These are phyloP conservation scores for Sebastes kiyomatsui DNA, from an alignment of 2,797 vertebrate genomes.

Conservation along the genomic window DNA sequence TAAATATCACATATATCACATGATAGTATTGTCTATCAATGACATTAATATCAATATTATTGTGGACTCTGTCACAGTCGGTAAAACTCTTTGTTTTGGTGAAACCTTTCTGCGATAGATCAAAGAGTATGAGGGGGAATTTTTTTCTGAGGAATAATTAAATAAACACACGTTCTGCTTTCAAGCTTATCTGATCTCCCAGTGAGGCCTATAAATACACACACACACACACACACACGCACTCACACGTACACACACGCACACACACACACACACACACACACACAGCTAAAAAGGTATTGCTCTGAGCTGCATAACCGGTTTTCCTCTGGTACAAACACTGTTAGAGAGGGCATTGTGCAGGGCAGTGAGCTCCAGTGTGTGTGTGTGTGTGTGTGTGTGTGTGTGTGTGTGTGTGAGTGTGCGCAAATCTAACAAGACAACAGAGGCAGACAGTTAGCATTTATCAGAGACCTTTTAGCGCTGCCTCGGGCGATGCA, in stretches of 20 bases:
- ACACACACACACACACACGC: neutral
- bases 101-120: neutral
- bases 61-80: too few species aligned
- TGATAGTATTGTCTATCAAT: neutral
- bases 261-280: constrained; percentile 4
- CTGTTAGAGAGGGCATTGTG: constrained; percentile 22
- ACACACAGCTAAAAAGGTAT: neutral
- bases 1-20: neutral
- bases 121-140: neutral
- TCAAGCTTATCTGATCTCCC: constrained; percentile 21
- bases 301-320: constrained; percentile 25
- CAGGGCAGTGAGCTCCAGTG: constrained; percentile 3
- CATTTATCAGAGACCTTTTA: constrained; percentile 46
- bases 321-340: constrained; percentile 38
- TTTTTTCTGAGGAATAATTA: neutral
- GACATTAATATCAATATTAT: neutral
- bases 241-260: neutral
- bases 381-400: neutral
- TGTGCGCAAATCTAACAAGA: constrained; percentile 9
- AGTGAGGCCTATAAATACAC: neutral
- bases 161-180: constrained; percentile 4
- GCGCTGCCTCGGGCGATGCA: constrained; percentile 32
- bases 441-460: constrained; percentile 32
- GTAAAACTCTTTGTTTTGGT: neutral
- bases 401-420: neutral